Base-by-base conservation (phyloP, 2,888 invertebrate genomes). In the Plebejus argus region DNA sequence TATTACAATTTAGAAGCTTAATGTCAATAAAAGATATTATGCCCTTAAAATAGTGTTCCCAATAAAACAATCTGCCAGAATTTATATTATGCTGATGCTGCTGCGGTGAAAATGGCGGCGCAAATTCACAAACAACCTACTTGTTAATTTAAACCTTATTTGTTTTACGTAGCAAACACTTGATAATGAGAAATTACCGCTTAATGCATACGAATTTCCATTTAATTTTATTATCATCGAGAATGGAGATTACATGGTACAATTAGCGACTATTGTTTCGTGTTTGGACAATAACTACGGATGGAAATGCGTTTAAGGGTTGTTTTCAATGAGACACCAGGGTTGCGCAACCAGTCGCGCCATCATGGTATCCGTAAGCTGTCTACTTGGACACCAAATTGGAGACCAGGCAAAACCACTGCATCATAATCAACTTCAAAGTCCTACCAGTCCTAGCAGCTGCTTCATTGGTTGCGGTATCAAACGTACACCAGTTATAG, bases 251-350 rank as follows among this genome's bases (percentile, higher is more conserved):
- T 74, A 74, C 74, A 74, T 74, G 28, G 28, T 8, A 74, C 53
- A 74, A 74, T 74, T 74, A 53, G 74, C 15, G 74, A 74, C 49
- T 74, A 74, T 74, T 74, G 74, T 74, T 74, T 49, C 28, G 49
- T 74, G 23, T 74, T 74, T 74, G 15, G 23, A 74, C 74, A 74
- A 74, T 74, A 23, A 72, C 71, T 45, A 18, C 15, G 49, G 53
- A 53, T 45, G 45, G 45, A 3, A 10, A 45, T 45, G 10, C 10
- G 3, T 45, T 45, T 45, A 39, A 39, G 45, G 3, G 45, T 8
- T 39, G 10, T 39, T 39, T 39, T 10, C 39, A 39, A 3, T 0
- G 45, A 45, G 45, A 45, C 3, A 45, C 45, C 7, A 35, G 33
- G 33, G 35, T 35, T 1, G 7, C 6, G 8, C 39, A 8, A 8